A percentile compares a stretch with the other conserved stretches of the same genome.
phyloP scores from a whole-genome alignment of 2,888 invertebrate genomes.

The Trissolcus japonicus region DNA sequence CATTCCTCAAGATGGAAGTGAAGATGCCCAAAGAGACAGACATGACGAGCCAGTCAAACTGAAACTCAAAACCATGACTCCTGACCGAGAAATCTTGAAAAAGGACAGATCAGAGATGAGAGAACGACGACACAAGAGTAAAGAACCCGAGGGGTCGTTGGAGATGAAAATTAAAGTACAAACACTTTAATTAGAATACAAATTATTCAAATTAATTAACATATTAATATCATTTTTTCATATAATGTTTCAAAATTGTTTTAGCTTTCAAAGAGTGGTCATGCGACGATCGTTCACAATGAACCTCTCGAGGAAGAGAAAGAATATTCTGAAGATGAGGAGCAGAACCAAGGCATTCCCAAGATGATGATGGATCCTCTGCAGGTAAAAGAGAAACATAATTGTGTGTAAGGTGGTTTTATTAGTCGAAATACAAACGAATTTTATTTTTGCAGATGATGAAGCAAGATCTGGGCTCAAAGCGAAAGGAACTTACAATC shows the following conservation, averaged over 20 bases:
- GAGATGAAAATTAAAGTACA: conserved; percentile 71
- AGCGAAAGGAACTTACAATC: conserved; percentile 70
- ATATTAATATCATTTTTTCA: neutral
- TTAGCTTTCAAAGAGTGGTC: conserved; percentile 70
- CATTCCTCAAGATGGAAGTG: conserved; percentile 64
- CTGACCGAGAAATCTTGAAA: conserved; percentile 40
- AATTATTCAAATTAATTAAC: neutral
- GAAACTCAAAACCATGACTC: conserved; percentile 44
- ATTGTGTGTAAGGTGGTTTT: neutral
- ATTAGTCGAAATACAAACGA: neutral
- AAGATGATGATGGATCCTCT: conserved; percentile 71
- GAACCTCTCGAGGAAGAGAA: conserved; percentile 63
- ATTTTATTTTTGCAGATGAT: no score
- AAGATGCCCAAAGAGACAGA: conserved; percentile 61
- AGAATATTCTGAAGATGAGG: conserved; percentile 23
- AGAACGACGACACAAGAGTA: conserved; percentile 62
- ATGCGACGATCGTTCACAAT: conserved; percentile 69
- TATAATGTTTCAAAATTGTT: no score
- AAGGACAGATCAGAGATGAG: conserved; percentile 59
- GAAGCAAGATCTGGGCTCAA: conserved; percentile 51
- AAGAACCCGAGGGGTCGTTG: conserved; percentile 60
- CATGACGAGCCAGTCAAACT: conserved; percentile 56
- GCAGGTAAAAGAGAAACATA: conserved; percentile 38
- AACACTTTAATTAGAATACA: no score
- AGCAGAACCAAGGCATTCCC: conserved; percentile 50